Base-by-base conservation (phyloP, 2,888 invertebrate genomes). In the Monochamus alternatus region DNA sequence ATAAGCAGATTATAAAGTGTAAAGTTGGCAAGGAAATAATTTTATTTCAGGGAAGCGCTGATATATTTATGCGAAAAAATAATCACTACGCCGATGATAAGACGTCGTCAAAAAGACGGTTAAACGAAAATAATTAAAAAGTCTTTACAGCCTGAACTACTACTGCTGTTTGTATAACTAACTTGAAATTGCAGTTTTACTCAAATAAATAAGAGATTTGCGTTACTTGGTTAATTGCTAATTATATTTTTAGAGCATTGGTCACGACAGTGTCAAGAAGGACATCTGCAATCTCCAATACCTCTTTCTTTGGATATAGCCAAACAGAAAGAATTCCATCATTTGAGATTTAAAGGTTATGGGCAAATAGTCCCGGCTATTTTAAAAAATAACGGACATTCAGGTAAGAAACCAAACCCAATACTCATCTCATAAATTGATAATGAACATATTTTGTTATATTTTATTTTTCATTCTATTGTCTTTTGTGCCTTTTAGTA, bases 271-370 rank as follows among this genome's bases (percentile, higher is more conserved):
- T 95, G 95, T 83, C 88, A 87, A 31, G 87, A 83, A 0, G 96
- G 96, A 0, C 86, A 85, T 52, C 88, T 89, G 55, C 96, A 96
- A 87, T 96, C 96, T 0, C 96, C 96, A 0, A 95, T 96, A 81
- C 92, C 95, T 88, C 92, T 96, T 68, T 89, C 91, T 80, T 89
- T 90, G 7, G 89, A 91, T 7, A 88, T 91, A 2, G 90, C 93
- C 0, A 52, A 5, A 32, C 63, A 71, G 52, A 71, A 71, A 38
- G 71, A 71, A 63, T 71, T 62, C 52, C 71, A 71, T 38, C 71
- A 62, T 1, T 52, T 71, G n/a, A 59, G 59, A 43, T 9, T 30
- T 1, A n/a, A 8, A 14, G 79, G 78, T 10, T 81, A 81, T 60
- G 73, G 74, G 7, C 62, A 68, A 52, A 65, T 90, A 0, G 88